Evolutionary conservation across 2,888 invertebrate species (phyloP), one percentile per base, ranked within the genome.

Genomic region (Caenorhabditis virilis): DNA sequence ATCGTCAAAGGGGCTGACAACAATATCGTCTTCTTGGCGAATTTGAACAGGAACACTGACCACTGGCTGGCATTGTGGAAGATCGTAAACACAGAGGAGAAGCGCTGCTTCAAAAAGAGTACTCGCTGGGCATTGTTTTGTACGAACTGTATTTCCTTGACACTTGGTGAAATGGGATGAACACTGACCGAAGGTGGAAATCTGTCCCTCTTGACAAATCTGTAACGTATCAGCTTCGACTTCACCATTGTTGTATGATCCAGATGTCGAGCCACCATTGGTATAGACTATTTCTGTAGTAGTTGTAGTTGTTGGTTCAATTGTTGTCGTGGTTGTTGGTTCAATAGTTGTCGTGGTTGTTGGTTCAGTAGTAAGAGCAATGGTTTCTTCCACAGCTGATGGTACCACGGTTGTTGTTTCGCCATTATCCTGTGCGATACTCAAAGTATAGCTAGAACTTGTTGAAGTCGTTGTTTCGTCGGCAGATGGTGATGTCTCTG

Each of bases 51-150:
- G 56, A 38, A 43, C 43, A 15, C 49, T 52, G 39, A 36, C 30
- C 33, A 43, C 43, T 39, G 69, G 63, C 43, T 67, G 54, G 41
- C 72, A 72, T 39, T 62, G 51, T 25, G 60, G 62, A 18, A 67
- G 41, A 39, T 68, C 68, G 53, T 62, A 74, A 13, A 74, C 66
- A 50, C 74, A 74, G 35, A 74, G 43, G 18, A 58, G 52, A 39
- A 72, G 48, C 6, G 55, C 42, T 0, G 59, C 45, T 30, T 74
- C 72, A 48, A 72, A 74, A 5, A 74, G 50, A 3, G 74, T 69
- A 36, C 59, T 52, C n/a, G 55, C 64, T 15, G 74, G 74, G 39
- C 74, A 74, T 36, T 67, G 61, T 22, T 60, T 56, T 1, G 57
- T 45, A 11, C 42, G 30, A 11, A 65, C 41, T 0, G 45, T 15